These are phyloP conservation scores for Ammodytes marinus DNA, from an alignment of 2,113 vertebrate genomes.

Conservation along the genomic window DNA sequence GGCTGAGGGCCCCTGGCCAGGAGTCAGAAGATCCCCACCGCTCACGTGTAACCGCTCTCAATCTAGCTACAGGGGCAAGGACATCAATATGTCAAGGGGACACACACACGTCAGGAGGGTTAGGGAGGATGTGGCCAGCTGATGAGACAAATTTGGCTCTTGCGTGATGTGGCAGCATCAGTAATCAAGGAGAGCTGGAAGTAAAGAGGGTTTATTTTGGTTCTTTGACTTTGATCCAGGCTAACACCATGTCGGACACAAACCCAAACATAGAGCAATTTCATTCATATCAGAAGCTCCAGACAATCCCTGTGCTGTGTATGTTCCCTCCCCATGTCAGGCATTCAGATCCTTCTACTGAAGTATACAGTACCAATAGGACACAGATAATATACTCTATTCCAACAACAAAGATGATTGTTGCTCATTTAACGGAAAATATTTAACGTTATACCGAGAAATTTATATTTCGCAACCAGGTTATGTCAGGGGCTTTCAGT, in stretches of 20 bases:
- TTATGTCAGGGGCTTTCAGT: not conserved
- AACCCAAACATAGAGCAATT: conserved; percentile 18
- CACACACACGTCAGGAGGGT: conserved; percentile 14
- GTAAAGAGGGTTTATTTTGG: conserved; percentile 33
- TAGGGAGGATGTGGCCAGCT: conserved; percentile 33
- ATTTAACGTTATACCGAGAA: not conserved
- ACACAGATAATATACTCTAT: no score
- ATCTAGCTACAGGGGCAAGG: conserved; percentile 39
- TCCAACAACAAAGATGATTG: no score
- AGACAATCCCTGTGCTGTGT: not conserved
- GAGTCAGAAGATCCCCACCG: conserved; percentile 33
- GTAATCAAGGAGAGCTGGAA: conserved; percentile 41
- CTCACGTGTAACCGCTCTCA: conserved; percentile 69
- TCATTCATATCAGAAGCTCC: conserved; percentile 19
- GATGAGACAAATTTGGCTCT: conserved; percentile 56
- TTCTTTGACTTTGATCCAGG: conserved; percentile 47
- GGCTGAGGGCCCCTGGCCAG: conserved; percentile 29
- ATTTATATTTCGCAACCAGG: not conserved
- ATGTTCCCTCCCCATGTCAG: not conserved
- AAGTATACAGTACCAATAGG: not conserved
- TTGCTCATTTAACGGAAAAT: not conserved
- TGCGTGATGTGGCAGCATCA: conserved; percentile 25
- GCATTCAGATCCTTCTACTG: not conserved
- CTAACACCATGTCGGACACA: conserved; percentile 42
- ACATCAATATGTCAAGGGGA: conserved; percentile 61